These are phyloP conservation scores for Cryptophagus acutangulus DNA, from an alignment of 2,888 invertebrate genomes.

Conservation along the genomic window DNA sequence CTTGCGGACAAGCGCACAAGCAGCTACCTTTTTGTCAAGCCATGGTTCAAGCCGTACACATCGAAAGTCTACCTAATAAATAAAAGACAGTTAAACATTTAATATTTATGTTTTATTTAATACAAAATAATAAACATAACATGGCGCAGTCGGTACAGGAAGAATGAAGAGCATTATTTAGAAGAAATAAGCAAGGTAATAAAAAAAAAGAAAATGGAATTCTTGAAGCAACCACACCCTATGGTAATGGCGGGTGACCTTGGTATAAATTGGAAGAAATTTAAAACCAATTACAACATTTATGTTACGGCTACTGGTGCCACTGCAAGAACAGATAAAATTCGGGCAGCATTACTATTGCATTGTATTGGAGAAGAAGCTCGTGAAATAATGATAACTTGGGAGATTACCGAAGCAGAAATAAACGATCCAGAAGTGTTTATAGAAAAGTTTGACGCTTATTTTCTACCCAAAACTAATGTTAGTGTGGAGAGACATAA, in stretches of 20 bases:
- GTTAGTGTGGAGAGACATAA: constrained; percentile 17
- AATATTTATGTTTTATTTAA: no score
- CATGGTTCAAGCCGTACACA: no score
- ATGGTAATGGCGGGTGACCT: constrained; percentile 19
- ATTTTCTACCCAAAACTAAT: constrained; percentile 21
- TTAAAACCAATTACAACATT: constrained; percentile 13
- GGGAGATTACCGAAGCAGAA: constrained; percentile 4
- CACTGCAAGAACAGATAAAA: constrained; percentile 6
- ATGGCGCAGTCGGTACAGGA: not conserved
- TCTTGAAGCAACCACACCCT: constrained; percentile 17
- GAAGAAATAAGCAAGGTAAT: not conserved
- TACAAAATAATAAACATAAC: not conserved
- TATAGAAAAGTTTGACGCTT: constrained; percentile 19
- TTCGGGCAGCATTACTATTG: constrained; percentile 9
- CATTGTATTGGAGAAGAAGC: constrained; percentile 2
- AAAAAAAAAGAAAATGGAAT: constrained; percentile 13
- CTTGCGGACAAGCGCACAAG: no score
- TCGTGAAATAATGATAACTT: not conserved
- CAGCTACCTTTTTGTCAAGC: no score
- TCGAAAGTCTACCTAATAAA: no score
- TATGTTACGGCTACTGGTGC: constrained; percentile 15
- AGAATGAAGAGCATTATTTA: not conserved
- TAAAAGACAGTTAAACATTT: no score
- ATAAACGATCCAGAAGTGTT: constrained; percentile 11
- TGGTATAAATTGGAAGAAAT: constrained; percentile 19